These are phyloP conservation scores for Strix aluco DNA, from an alignment of 2,113 vertebrate genomes.

Conservation along the genomic window DNA sequence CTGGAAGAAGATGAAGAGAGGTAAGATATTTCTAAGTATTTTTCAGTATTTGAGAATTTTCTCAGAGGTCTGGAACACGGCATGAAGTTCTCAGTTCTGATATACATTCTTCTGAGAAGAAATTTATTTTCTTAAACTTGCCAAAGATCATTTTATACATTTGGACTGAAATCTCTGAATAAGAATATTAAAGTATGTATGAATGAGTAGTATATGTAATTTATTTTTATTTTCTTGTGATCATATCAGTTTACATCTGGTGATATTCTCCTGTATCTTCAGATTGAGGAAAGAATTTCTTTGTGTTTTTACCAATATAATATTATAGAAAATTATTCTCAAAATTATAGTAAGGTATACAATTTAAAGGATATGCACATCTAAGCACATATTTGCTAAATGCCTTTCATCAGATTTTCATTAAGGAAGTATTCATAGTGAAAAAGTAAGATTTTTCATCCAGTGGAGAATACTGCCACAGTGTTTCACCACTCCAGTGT, in stretches of 20 bases:
- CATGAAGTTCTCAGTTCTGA: background rate
- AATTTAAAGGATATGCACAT: background rate
- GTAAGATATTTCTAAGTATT: background rate
- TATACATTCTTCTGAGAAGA: background rate
- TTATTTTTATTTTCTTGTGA: background rate
- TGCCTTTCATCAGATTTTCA: background rate
- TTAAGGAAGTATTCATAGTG: background rate
- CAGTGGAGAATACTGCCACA: background rate
- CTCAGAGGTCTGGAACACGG: background rate
- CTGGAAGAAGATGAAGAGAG: background rate
- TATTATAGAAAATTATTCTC: background rate
- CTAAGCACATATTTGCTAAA: background rate
- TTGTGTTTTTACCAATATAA: background rate
- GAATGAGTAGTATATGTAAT: background rate
- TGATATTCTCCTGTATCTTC: background rate
- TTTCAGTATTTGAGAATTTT: background rate
- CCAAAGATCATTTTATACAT: accelerated
- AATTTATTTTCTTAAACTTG: background rate
- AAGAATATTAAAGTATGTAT: background rate
- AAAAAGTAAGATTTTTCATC: background rate
- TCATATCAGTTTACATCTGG: background rate
- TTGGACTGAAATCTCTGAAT: background rate
- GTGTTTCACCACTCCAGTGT: background rate
- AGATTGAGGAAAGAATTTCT: background rate
- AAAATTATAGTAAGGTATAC: background rate